Conservation (phyloP, 2,113 vertebrate species). For the Empidonax alnorum region DNA sequence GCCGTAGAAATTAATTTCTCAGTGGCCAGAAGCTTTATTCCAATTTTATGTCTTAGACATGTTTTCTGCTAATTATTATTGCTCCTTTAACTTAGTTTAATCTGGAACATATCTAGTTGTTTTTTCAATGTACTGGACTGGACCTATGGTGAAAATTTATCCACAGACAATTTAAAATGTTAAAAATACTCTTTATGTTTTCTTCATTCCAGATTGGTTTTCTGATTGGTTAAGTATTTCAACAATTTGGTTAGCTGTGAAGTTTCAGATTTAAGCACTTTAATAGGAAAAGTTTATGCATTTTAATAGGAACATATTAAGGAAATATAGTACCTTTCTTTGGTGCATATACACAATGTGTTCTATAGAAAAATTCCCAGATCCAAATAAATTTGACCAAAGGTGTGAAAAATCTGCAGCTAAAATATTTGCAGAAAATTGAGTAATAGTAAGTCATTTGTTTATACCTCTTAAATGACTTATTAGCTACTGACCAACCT, state of each 20-base stretch:
- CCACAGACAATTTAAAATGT: not conserved
- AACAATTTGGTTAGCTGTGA: not conserved
- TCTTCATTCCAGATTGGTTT: not conserved
- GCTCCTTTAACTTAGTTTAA: not conserved
- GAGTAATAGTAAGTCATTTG: not conserved
- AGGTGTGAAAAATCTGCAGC: not conserved
- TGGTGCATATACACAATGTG: not conserved
- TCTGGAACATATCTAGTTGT: not conserved
- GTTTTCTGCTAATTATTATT: slow-evolving; percentile 10
- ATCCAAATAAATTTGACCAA: not conserved
- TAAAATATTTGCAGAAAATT: not conserved
- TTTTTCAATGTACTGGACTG: not conserved
- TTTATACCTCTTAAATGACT: not conserved
- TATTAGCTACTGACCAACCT: not conserved
- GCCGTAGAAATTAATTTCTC: slow-evolving; percentile 16
- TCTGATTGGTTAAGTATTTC: not conserved
- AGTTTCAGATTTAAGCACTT: not conserved
- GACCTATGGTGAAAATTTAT: not conserved
- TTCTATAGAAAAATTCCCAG: not conserved
- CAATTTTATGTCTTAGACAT: not conserved
- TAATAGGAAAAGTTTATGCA: not conserved
- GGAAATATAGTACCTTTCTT: not conserved
- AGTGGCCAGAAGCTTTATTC: not conserved
- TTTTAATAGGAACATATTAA: not conserved
- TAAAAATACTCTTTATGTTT: not conserved